Evolutionary conservation across 2,797 vertebrate genomes (phyloP).

Genomic region (Brachyrhaphis roseni): DNA sequence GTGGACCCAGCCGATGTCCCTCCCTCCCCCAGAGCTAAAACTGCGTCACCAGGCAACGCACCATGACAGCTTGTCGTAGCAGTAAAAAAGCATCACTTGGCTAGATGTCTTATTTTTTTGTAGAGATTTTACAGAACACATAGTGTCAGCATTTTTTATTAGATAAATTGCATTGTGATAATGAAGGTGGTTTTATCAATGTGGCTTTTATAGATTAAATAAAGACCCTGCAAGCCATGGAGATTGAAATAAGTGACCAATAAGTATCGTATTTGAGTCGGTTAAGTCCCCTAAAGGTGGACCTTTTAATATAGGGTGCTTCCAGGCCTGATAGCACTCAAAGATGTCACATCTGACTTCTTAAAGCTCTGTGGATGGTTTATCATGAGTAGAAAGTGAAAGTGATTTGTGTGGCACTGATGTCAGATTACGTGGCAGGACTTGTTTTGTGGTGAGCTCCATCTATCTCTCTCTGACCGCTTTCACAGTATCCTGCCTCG

Average conservation of each 20-base stretch:
- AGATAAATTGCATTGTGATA: conserved; percentile 47
- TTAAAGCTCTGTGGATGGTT: conserved; percentile 30
- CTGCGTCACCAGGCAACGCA: conserved; percentile 79
- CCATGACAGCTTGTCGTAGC: conserved; percentile 71
- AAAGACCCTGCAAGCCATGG: conserved; percentile 49
- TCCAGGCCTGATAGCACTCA: conserved; percentile 10
- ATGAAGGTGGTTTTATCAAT: conserved; percentile 50
- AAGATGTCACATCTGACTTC: conserved; percentile 25
- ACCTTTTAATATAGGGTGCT: conserved; percentile 40
- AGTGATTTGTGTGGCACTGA: conserved; percentile 64
- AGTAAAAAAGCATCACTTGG: background rate
- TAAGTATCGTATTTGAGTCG: conserved; percentile 34
- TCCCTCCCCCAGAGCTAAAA: conserved; percentile 52
- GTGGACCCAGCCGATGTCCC: conserved; percentile 55
- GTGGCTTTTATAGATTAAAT: conserved; percentile 60
- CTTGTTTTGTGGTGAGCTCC: conserved; percentile 43
- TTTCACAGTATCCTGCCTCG: conserved; percentile 67
- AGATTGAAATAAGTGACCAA: conserved; percentile 56
- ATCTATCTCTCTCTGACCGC: conserved; percentile 42
- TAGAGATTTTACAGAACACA: background rate
- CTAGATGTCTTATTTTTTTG: background rate
- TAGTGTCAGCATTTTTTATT: conserved; percentile 37
- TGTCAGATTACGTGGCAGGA: conserved; percentile 35
- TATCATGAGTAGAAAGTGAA: conserved; percentile 25
- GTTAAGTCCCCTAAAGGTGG: conserved; percentile 34